These are phyloP conservation scores for Peucedramus taeniatus DNA, from an alignment of 2,113 vertebrate species.

Conservation along the genomic window DNA sequence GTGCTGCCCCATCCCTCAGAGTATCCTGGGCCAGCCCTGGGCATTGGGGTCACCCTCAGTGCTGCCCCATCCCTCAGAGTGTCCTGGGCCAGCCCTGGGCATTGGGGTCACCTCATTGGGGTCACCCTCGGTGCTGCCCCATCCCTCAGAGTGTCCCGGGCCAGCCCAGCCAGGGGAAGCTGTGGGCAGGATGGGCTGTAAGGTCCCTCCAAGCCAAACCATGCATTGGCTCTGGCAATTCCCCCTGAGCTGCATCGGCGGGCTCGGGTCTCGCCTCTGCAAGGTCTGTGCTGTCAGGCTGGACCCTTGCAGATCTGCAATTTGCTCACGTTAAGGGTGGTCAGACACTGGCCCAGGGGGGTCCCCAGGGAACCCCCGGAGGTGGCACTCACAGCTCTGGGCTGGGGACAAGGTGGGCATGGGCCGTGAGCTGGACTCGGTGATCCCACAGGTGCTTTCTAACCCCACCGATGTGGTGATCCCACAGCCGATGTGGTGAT, in stretches of 20 bases:
- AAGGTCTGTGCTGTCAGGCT: background rate
- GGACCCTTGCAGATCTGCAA: background rate
- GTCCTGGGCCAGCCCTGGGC: background rate
- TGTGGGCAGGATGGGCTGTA: background rate
- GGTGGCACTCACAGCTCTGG: fast-evolving
- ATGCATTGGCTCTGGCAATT: fast-evolving
- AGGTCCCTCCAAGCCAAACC: background rate
- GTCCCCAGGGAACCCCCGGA: background rate
- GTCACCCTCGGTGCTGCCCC: no score
- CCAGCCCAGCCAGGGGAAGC: background rate
- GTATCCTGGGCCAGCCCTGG: no score
- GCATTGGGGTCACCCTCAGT: background rate
- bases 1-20: no score
- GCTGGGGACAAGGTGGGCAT: background rate
- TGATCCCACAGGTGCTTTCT: no score
- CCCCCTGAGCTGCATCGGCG: background rate
- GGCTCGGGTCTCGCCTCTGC: background rate
- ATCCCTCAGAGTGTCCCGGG: no score
- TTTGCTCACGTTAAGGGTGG: background rate
- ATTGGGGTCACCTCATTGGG: background rate
- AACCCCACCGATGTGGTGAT: fast-evolving
- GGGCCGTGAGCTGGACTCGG: fast-evolving
- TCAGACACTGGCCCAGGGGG: no score
- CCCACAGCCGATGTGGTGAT: background rate
- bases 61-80: no score